Evolutionary conservation across 2,888 invertebrate genomes (phyloP).

Genomic region (Sceliomorpha sp.): DNA sequence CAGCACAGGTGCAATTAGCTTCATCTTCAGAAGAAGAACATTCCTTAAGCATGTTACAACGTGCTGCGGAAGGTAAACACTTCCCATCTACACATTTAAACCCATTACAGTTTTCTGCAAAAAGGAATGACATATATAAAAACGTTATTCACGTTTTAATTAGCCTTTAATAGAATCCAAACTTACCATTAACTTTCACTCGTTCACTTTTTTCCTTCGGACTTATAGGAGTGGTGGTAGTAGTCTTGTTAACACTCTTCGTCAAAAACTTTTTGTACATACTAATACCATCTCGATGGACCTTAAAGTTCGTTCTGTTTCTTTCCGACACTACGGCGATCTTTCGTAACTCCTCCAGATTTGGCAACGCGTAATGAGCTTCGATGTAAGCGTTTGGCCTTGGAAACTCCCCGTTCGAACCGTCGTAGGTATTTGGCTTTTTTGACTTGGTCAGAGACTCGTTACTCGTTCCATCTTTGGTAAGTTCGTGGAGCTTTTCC

Average conservation of each 20-base stretch:
- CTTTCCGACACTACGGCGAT: slow-evolving; percentile 70
- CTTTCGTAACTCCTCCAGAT: slow-evolving; percentile 71
- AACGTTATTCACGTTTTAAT: no score
- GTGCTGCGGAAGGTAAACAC: slow-evolving; percentile 85
- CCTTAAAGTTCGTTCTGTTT: slow-evolving; percentile 51
- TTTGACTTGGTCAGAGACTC: slow-evolving; percentile 46
- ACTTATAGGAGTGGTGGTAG: no score
- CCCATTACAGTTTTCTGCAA: slow-evolving; percentile 79
- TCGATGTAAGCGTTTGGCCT: slow-evolving; percentile 25
- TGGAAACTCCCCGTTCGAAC: slow-evolving; percentile 1
- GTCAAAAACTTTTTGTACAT: no score
- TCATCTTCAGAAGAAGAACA: slow-evolving; percentile 88
- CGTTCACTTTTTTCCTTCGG: no score
- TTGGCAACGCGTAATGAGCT: slow-evolving; percentile 28
- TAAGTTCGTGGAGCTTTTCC: slow-evolving; percentile 69
- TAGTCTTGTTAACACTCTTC: no score
- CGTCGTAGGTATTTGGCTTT: background rate
- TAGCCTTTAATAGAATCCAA: no score
- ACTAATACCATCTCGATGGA: background rate
- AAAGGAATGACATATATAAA: slow-evolving; percentile 45
- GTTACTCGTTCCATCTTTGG: slow-evolving; percentile 64
- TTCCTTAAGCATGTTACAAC: slow-evolving; percentile 87
- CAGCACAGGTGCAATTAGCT: slow-evolving; percentile 87
- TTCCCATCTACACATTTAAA: slow-evolving; percentile 84
- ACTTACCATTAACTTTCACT: no score